Conservation (phyloP, 2,113 vertebrate species). For the Hippocampus comes region DNA sequence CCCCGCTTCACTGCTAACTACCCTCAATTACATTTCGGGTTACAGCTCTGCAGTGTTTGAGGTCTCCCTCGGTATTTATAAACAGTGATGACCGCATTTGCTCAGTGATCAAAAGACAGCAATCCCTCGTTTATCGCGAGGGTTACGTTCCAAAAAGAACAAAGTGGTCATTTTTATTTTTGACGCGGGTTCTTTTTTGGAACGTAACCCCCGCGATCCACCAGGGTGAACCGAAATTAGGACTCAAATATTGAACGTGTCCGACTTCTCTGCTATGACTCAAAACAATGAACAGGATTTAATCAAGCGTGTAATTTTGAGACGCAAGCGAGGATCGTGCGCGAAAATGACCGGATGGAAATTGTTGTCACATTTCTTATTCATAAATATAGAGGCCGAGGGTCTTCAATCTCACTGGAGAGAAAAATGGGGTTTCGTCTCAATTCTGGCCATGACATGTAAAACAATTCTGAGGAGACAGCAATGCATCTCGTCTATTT, state of each 20-base stretch:
- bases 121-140: no score
- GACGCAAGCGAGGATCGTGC: background rate
- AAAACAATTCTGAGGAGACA: background rate
- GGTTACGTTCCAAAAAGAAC: no score
- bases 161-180: no score
- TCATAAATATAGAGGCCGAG: no score
- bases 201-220: no score
- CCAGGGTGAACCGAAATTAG: no score
- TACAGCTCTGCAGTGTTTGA: constrained; percentile 46
- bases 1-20: constrained; percentile 59
- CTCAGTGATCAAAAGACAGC: constrained; percentile 48
- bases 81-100: constrained; percentile 66
- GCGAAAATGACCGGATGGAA: background rate
- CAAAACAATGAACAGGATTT: background rate
- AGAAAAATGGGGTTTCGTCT: background rate
- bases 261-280: no score
- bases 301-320: background rate
- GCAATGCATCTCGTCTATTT: background rate
- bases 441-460: background rate
- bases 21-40: constrained; percentile 60
- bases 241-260: no score
- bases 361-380: background rate
- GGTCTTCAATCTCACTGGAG: no score
- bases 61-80: constrained; percentile 60
- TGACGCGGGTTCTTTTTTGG: no score